Base-by-base conservation (phyloP, 2,113 vertebrate genomes). In the Ranitomeya imitator region DNA sequence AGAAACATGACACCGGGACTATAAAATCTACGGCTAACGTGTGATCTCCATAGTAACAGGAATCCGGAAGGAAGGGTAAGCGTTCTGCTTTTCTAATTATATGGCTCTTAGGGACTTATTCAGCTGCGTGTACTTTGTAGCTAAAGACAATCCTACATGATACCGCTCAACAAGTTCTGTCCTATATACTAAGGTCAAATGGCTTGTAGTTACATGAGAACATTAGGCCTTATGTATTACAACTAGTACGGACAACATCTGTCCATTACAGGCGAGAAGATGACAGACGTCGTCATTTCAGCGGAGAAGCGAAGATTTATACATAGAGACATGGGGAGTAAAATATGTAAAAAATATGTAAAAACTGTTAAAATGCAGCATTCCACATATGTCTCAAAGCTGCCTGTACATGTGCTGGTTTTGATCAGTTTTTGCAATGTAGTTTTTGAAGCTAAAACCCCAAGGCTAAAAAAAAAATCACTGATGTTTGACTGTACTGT, bases 51-150 rank as follows among this genome's bases (percentile, higher is more conserved):
- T 78, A 61, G 85, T 23, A 63, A 63, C 85, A 52, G 59, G 7
- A 65, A 18, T 55, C 37, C 54, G 45, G 21, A 21, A 71, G 65
- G 65, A 54, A 69, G 81, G 14, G 19, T 3, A 23, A 16, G 23
- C 61, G 6, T 52, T 31, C 26, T 52, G 23, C 37, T n/a, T 13
- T 55, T 59, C 6, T 9, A 80, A 18, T 76, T 76, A 51, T 76
- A 52, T 16, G 45, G 7, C 71, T 18, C n/a, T 16, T 7, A 4
- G 26, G 45, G 73, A 23, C 61, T 54, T 69, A 37, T 45, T 0
- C 31, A 26, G 73, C 61, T 83, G 81, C 37, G 69, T 54, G 61
- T 54, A 83, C 51, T 69, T 67, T 83, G 61, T 67, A 67, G 45
- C 55, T 31, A 54, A 15, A 54, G 59, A 54, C 45, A 69, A 54